Evolutionary conservation across 1,140 invertebrate species (phyloP).

Genomic region (Procambarus clarkii): DNA sequence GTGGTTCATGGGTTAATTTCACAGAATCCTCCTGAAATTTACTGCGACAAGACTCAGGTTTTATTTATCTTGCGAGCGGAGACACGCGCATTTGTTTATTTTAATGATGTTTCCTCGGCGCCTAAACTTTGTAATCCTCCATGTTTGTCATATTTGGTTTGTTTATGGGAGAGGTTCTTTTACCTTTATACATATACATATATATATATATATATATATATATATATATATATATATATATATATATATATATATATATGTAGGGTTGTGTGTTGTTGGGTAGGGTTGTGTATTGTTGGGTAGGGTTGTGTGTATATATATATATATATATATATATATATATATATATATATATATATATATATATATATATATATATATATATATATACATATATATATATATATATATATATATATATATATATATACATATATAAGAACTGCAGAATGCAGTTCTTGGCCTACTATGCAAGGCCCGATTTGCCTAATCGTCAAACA

Average conservation of each 20-base stretch:
- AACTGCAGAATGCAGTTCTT: no score
- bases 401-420: constrained; percentile 37
- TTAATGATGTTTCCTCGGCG: neutral
- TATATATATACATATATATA: constrained; percentile 34
- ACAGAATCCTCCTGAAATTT: constrained; percentile 52
- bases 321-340: constrained; percentile 37
- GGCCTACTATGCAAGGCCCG: no score
- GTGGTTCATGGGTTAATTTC: constrained; percentile 68
- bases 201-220: constrained; percentile 54
- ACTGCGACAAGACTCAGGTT: constrained; percentile 10
- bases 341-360: constrained; percentile 41
- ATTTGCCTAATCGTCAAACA: no score
- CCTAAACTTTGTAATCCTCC: neutral
- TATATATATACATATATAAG: no score
- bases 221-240: constrained; percentile 44
- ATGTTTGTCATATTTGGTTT: neutral
- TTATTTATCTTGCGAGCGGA: neutral
- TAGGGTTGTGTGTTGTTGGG: no score
- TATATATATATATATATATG: constrained; percentile 31
- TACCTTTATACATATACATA: neutral
- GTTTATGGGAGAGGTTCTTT: neutral
- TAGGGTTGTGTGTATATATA: neutral
- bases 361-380: constrained; percentile 41
- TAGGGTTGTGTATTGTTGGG: neutral
- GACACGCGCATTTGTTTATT: neutral